Base-by-base conservation (phyloP, 2,797 vertebrate genomes). In the Paedocypris micromegethes region DNA sequence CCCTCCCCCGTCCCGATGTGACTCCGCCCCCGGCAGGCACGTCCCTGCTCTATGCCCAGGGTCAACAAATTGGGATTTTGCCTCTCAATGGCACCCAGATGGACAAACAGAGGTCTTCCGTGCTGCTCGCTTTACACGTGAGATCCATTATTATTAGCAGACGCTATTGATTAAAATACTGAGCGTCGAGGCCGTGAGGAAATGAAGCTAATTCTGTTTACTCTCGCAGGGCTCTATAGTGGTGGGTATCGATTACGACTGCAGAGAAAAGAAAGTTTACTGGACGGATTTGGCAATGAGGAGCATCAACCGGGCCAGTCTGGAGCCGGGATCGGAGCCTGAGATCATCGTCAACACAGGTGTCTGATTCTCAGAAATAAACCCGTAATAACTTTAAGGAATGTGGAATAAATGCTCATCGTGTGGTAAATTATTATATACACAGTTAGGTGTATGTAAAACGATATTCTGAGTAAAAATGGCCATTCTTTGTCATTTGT, bases 271-370 rank as follows among this genome's bases (percentile, higher is more conserved):
- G 81, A 90, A 83, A 51, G 88, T 98, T 8, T 99, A 98, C 38
- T 99, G 96, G 96, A 98, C 96, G 0, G 96, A 99, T 2, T 86
- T 98, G 55, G 93, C 94, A 0, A 94, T 92, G 0, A 83, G 95
- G 67, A 93, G 89, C 3, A 97, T 99, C 77, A 98, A 83, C 83
- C 86, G 95, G 60, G 92, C 90, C 0, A 85, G 89, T 0, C 64
- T 98, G 82, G 86, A 87, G 2, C 71, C 86, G 0, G 94, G 95
- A 7, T 87, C 94, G 0, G 95, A 98, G 80, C 93, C 94, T 0
- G 93, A 98, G 87, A 90, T 87, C 0, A 60, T 99, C 42, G 83
- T 98, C 50, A 92, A 68, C 81, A 89, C 92, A 66, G 93, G 96
- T 98, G 78, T 64, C 5, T 42, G 55, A 1, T 4, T 55, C 53